Evolutionary conservation across 1,140 invertebrate species (phyloP), one percentile per base, ranked within the genome.

Genomic region (Temnothorax nylanderi): DNA sequence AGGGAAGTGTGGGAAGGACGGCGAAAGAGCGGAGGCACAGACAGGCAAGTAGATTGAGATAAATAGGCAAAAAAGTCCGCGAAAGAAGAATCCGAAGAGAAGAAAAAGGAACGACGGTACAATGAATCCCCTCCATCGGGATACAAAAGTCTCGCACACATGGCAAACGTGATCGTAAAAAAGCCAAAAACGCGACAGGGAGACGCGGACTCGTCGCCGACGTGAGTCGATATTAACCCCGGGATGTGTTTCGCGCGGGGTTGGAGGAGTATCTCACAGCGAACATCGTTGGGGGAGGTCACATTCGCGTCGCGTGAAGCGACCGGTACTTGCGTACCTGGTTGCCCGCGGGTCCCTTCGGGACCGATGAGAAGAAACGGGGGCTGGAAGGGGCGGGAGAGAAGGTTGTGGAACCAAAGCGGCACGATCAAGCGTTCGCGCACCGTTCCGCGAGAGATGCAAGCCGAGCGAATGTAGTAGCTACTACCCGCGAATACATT

Each of bases 391-490:
- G 77, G 86, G 72, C 75, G 60, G 67, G 78, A 56, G 72, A 71
- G 65, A 65, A 58, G 60, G 47, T 71, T 87, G 74, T 75, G 69
- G 80, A 89, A 89, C 18, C 56, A 87, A 49, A 87, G 88, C 88
- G 56, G 58, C 89, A 84, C 88, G 84, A 87, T 67, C 56, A 56
- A 62, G 88, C 74, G 44, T 86, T 67, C 69, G 84, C 88, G 88
- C 85, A 47, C 49, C 89, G 64, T 80, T 65, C 34, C 85, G 88
- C 44, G 75, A 89, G 88, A 87, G 51, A 69, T 81, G 74, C 77
- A 90, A 90, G 89, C 89, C 85, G 89, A 90, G 88, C 89, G 88
- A 90, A 89, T 90, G 85, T 87, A 77, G 54, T 86, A 44, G 16
- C 37, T 74, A 84, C 76, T 89, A 84, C 77, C 2, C 89, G 89